These are phyloP conservation scores for Percina caprodes DNA, from an alignment of 2,113 vertebrate genomes.

Conservation along the genomic window DNA sequence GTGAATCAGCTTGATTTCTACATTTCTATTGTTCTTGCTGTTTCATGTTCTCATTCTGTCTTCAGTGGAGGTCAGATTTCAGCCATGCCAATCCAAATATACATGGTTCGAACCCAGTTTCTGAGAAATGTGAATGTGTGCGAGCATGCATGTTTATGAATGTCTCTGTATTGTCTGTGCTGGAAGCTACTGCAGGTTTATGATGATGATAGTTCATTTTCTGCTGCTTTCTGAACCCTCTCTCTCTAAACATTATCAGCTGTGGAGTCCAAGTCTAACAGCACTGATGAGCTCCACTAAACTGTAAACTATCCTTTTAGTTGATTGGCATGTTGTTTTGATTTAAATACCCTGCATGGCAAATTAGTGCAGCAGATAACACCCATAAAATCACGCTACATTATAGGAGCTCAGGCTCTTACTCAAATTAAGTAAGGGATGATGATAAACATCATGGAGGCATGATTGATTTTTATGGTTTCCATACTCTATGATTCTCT, in stretches of 20 bases:
- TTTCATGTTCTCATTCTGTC: conserved; percentile 34
- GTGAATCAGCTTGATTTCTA: conserved; percentile 42
- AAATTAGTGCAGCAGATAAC: conserved; percentile 53
- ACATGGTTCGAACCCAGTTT: conserved; percentile 24
- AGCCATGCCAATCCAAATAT: conserved; percentile 51
- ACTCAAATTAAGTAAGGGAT: conserved; percentile 21
- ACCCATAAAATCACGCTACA: conserved; percentile 32
- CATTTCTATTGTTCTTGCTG: conserved; percentile 57
- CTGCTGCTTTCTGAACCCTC: conserved; percentile 1
- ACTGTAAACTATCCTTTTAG: conserved; percentile 35
- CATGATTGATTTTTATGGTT: conserved; percentile 42
- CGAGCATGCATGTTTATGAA: conserved; percentile 48
- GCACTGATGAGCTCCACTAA: conserved; percentile 44
- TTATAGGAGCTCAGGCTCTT: conserved; percentile 28
- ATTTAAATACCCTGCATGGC: conserved; percentile 41
- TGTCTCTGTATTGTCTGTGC: conserved; percentile 44
- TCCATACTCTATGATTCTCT: conserved; percentile 47
- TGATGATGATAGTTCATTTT: conserved; percentile 51
- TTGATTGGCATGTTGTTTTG: conserved; percentile 55
- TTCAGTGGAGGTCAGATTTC: conserved; percentile 51
- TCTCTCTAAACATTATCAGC: conserved; percentile 64
- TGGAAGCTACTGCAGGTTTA: conserved; percentile 33
- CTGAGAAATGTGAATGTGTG: conserved; percentile 30
- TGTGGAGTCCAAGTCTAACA: conserved; percentile 37
- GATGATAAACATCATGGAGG: conserved; percentile 31